Evolutionary conservation across 92 coral and sea anemone species (phyloP).

Genomic region (Pocillopora grandis): DNA sequence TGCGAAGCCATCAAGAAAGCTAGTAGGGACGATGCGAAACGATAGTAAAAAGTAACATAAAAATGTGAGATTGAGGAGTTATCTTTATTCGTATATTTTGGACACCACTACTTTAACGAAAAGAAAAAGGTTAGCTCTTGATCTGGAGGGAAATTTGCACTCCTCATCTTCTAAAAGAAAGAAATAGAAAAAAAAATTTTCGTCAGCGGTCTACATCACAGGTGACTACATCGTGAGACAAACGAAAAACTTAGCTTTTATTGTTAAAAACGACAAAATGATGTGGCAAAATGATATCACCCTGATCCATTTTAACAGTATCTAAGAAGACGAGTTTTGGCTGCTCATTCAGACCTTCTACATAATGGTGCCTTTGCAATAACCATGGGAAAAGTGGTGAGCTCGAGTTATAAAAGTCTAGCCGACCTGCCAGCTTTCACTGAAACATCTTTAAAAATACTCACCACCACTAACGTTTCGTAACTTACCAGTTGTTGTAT

Average conservation of each 20-base stretch:
- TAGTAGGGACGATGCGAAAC: not conserved
- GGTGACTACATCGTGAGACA: no score
- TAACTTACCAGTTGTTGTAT: conserved; percentile 12
- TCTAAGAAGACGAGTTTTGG: no score
- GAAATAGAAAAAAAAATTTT: not conserved
- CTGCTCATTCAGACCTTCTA: no score
- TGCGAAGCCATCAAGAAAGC: no score
- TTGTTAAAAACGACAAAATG: not conserved
- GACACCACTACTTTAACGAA: not conserved
- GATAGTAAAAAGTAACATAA: not conserved
- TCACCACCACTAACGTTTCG: not conserved
- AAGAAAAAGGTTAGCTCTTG: not conserved
- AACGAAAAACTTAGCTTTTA: no score
- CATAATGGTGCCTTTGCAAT: no score
- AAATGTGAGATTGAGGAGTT: not conserved
- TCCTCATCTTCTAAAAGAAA: not conserved
- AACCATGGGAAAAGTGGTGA: not conserved
- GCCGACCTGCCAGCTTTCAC: not conserved
- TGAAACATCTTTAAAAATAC: not conserved
- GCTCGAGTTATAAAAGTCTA: not conserved
- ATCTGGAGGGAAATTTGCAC: not conserved
- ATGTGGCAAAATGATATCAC: not conserved
- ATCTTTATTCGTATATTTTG: not conserved
- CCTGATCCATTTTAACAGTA: not conserved
- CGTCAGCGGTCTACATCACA: not conserved